Percentiles rank a stretch among this genome's conserved stretches.
Evolutionary conservation across 2,888 invertebrate genomes (phyloP).

Genomic region (Cylindroiulus punctatus): DNA sequence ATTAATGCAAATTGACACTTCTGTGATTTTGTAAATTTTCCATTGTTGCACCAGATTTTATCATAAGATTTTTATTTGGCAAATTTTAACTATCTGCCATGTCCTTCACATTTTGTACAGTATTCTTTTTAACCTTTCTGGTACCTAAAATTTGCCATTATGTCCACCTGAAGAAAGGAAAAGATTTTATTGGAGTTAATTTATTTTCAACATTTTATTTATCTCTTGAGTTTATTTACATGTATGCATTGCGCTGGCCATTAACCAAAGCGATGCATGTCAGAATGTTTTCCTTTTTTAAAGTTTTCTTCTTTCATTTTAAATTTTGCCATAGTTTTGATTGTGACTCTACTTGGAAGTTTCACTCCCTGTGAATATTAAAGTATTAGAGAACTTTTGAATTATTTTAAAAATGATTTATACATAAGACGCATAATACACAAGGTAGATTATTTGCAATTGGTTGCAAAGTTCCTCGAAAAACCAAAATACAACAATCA

Average conservation of each 20-base stretch:
- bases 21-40: slow-evolving; percentile 37
- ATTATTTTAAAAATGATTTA: not conserved
- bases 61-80: slow-evolving; percentile 1
- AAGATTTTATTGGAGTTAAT: slow-evolving; percentile 25
- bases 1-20: slow-evolving; percentile 22
- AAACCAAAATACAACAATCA: not conserved
- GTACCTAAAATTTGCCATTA: not conserved
- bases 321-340: not conserved
- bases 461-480: not conserved
- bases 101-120: slow-evolving; percentile 11
- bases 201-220: slow-evolving; percentile 32
- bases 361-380: not conserved
- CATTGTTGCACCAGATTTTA: not conserved
- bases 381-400: not conserved
- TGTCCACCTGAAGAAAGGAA: not conserved
- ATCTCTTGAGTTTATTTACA: slow-evolving; percentile 33
- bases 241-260: not conserved
- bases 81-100: not conserved
- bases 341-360: not conserved
- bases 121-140: not conserved
- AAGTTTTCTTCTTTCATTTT: not conserved
- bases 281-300: not conserved
- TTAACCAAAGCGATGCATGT: not conserved
- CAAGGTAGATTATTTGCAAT: too few relatives aligned
- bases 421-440: too few relatives aligned